phyloP scores from a whole-genome alignment of 2,888 invertebrate genomes.

The Pegoplata infirma region DNA sequence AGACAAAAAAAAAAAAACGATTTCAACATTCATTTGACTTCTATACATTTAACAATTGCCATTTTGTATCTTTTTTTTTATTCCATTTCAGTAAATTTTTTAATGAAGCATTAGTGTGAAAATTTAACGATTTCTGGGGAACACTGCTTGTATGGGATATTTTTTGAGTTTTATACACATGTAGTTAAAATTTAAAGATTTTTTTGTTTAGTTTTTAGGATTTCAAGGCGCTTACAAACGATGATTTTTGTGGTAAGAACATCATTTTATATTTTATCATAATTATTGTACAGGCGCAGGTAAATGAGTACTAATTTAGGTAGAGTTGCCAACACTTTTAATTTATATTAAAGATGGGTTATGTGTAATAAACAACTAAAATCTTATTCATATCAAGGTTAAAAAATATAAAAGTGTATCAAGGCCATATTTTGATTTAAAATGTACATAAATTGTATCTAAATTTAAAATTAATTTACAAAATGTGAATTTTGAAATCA shows the following conservation, averaged over 20 bases:
- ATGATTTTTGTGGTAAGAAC: neutral
- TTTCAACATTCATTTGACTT: slow-evolving; percentile 45
- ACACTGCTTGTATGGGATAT: too few relatives aligned
- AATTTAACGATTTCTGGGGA: neutral
- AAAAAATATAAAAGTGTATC: slow-evolving; percentile 34
- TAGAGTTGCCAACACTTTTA: slow-evolving; percentile 31
- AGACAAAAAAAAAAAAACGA: slow-evolving; percentile 27
- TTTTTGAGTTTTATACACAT: slow-evolving; percentile 3
- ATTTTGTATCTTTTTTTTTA: slow-evolving; percentile 33
- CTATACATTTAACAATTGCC: slow-evolving; percentile 22
- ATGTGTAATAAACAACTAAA: neutral
- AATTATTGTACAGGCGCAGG: slow-evolving; percentile 43
- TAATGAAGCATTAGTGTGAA: slow-evolving; percentile 27
- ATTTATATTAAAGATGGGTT: neutral
- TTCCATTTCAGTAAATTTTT: slow-evolving; percentile 20
- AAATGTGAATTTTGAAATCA: too few relatives aligned
- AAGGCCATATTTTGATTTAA: slow-evolving; percentile 18
- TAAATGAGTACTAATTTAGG: slow-evolving; percentile 32
- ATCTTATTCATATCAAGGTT: slow-evolving; percentile 33
- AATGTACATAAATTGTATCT: neutral
- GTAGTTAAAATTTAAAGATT: neutral
- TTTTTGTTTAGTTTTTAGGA: neutral
- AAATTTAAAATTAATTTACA: neutral
- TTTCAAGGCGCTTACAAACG: slow-evolving; percentile 1
- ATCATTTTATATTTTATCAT: slow-evolving; percentile 26